A percentile compares a stretch with the other conserved stretches of the same genome.
phyloP scores from a whole-genome alignment of 2,113 vertebrate genomes.

The Accipiter cooperii region DNA sequence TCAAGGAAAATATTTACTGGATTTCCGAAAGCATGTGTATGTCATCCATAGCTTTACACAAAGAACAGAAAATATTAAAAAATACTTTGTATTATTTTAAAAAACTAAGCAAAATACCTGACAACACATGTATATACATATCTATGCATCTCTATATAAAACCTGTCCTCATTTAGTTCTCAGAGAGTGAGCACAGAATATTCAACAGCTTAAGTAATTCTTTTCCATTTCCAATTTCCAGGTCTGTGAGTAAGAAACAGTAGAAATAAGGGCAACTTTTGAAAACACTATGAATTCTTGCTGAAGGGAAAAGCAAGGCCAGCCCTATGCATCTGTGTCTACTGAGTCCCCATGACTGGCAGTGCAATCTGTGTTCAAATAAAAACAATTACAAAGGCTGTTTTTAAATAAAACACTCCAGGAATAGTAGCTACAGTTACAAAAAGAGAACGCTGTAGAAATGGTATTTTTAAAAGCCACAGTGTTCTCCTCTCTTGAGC shows the following conservation, averaged over 20 bases:
- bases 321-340: not conserved
- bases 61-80: not conserved
- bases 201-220: not conserved
- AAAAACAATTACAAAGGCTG: not conserved
- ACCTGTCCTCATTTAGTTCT: not conserved
- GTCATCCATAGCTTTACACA: not conserved
- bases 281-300: not conserved
- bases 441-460: not conserved
- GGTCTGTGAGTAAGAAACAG: not conserved
- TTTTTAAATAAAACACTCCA: not conserved
- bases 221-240: not conserved
- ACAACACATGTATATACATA: not conserved
- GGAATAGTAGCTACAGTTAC: not conserved
- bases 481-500: not conserved
- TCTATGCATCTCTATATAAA: not conserved
- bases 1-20: slow-evolving; percentile 34
- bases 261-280: not conserved
- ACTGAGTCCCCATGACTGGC: not conserved
- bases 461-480: not conserved
- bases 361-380: not conserved
- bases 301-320: not conserved
- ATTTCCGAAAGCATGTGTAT: not conserved
- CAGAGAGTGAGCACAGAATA: not conserved
- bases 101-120: not conserved
- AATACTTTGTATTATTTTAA: not conserved